Base-by-base conservation (phyloP, 2,113 vertebrate genomes). In the Circaetus gallicus region DNA sequence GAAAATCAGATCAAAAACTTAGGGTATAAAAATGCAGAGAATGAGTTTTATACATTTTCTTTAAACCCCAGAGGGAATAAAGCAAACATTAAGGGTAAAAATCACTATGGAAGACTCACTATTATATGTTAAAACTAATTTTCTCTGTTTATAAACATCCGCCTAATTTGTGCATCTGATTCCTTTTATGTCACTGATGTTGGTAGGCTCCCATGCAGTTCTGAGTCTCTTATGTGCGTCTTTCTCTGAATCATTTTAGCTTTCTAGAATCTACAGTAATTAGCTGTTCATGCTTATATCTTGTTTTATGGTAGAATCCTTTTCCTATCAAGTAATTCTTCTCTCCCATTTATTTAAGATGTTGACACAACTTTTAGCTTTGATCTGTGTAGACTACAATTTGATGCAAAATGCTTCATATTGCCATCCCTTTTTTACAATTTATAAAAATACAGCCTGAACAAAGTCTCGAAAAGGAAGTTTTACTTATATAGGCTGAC, bases 211-310 rank as follows among this genome's bases (percentile, higher is more conserved):
- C 21, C 55, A 16, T 62, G 65, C 25, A 58, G 8, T 82, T 90
- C 59, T 84, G 25, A 74, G 34, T 70, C 47, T 86, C 28, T 61
- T 49, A 71, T 19, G 12, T 58, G 15, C 17, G 26, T 91, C 53
- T 85, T 92, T 47, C 53, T 77, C 32, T 32, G 47, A 84, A 90
- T 38, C 4, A 65, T 52, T 65, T 84, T 69, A 91, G 24, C 49
- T 89, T 91, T 77, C 49, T 84, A 47, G 79, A 94, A 91, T 87
- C 43, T 92, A 78, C 24, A 72, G 19, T 94, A 97, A 95, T 96
- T 95, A 95, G 20, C 36, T 81, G 16, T 52, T 96, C 59, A 45
- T 28, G 13, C 15, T 86, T 82, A 43, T 86, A 55, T 73, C 17
- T 82, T 81, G 24, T 49, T 87, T 93, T 89, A 78, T 40, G 10